Evolutionary conservation across 2,113 vertebrate species (phyloP), one percentile per base, ranked within the genome.

Genomic region (Vanacampus margaritifer): DNA sequence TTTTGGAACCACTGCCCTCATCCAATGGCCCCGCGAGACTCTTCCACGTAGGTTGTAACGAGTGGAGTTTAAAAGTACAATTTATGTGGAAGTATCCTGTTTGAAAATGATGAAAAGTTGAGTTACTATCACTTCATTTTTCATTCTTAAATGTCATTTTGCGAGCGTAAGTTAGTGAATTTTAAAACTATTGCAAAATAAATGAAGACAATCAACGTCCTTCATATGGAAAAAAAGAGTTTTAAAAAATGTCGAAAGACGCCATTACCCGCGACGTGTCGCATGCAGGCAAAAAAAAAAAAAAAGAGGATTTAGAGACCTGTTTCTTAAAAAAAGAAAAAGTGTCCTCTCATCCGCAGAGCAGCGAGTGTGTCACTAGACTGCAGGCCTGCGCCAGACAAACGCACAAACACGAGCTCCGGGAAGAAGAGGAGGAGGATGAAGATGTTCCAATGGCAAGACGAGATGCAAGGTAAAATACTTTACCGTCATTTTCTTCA

Each of bases 241-340:
- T 13, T 32, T 58, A 56, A 39, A 36, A 3, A 19, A 13, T 14
- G 63, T 19, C 80, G 68, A 48, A 35, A 39, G 37, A 62, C 60
- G 60, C 39, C 60, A 43, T 62, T 89, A 88, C 78, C 81, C 80
- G 74, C 78, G 54, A 32, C 26, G 84, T 86, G 79, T 83, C 82
- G 78, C 80, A 63, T 32, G 54, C 16, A 17, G 54, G 26, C 24
- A 28, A 16, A 28, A 16, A 23, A 56, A 28, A 57, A 77, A 74
- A 88, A 71, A 75, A 69, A 66, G 76, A 64, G 87, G 86, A 87
- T 89, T 88, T 89, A 79, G 71, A 74, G 88, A 86, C 79, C 89
- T 91, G 88, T 89, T 88, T 85, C 75, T 78, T 89, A 87, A 81
- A 46, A 46, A n/a, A n/a, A 48, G 21, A 91, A 91, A 91, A 91